Conservation (phyloP, 2,797 vertebrate species). For the Phalloptychus januarius region DNA sequence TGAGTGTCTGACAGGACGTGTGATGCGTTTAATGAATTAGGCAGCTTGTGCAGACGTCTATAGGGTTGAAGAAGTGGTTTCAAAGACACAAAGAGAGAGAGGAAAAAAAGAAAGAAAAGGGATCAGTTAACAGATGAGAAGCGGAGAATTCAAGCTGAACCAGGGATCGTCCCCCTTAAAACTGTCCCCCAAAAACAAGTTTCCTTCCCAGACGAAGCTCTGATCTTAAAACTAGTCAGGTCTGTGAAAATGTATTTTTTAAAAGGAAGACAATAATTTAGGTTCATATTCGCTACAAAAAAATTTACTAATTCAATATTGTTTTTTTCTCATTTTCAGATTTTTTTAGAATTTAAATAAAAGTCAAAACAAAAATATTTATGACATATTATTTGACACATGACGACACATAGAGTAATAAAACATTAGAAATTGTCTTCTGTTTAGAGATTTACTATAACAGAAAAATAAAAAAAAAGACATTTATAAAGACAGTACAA, state of each 20-base stretch:
- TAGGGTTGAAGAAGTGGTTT: slow-evolving; percentile 60
- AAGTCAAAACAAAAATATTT: not conserved
- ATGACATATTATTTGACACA: too few species aligned
- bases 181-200: slow-evolving; percentile 50
- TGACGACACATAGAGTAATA: not conserved
- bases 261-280: not conserved
- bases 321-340: not conserved
- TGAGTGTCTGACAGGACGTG: slow-evolving; percentile 55
- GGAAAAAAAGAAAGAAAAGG: slow-evolving; percentile 42
- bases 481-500: not conserved
- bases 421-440: not conserved
- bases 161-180: slow-evolving; percentile 62
- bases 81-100: slow-evolving; percentile 28
- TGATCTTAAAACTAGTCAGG: slow-evolving; percentile 6
- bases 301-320: not conserved
- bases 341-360: not conserved
- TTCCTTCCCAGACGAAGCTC: slow-evolving; percentile 34
- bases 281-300: not conserved
- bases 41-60: slow-evolving; percentile 50
- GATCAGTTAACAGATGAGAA: slow-evolving; percentile 74
- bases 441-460: not conserved
- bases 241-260: not conserved
- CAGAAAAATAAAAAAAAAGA: not conserved
- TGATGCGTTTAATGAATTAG: slow-evolving; percentile 63
- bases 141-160: slow-evolving; percentile 75